Evolutionary conservation across 2,797 vertebrate species (phyloP), one percentile per base, ranked within the genome.

Genomic region (Cyclura pinguis): DNA sequence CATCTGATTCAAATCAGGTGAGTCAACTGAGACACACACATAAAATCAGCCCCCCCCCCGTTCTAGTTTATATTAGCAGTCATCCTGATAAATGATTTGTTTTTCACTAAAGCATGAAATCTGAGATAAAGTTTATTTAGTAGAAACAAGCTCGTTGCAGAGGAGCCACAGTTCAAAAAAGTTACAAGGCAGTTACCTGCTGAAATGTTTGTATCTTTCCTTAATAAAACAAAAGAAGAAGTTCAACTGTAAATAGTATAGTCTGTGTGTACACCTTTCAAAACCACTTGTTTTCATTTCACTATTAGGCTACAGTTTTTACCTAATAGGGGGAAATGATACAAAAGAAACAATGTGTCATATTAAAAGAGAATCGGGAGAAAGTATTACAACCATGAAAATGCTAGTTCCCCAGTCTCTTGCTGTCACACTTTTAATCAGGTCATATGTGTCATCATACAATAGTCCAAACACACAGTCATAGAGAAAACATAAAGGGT

Each of bases 21-120:
- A 22, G 4, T 38, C 47, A 55, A 18, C 64, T 57, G 20, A 52
- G 20, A 69, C 29, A 57, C 4, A 82, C n/a, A 69, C 52, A 57
- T 47, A 47, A 52, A 22, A 7, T 16, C 84, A 73, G 4, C 29
- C 52, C 52, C 52, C 52, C 0, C 85, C 47, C n/a, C 78, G 87
- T 59, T 80, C 89, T 42, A 80, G 32, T 62, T 74, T 88, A 24
- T 85, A 93, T 14, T 86, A 95, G 94, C 90, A 62, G 88, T 77
- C 84, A 69, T 64, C 35, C 14, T 73, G 90, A 89, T 88, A 92
- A 95, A 94, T 80, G 88, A 67, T 18, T 93, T 88, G 42, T 92
- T 94, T 93, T 90, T 90, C 95, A 29, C 72, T 67, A 78, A 85
- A 91, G 90, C 64, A 88, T n/a, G 90, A 94, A 90, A 92, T 80